Conservation (phyloP, 1,140 invertebrate species). For the Wasmannia auropunctata region DNA sequence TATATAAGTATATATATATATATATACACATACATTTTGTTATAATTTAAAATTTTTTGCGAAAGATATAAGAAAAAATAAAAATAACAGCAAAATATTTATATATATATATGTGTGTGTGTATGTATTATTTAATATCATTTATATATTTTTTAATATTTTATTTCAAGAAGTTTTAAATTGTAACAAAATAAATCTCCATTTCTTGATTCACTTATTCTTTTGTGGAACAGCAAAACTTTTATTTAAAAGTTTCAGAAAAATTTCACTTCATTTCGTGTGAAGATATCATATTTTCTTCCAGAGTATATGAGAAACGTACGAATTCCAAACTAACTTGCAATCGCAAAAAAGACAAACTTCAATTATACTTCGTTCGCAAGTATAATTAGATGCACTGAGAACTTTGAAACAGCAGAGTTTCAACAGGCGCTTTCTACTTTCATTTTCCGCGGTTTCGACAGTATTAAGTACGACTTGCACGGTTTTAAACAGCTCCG, state of each 20-base stretch:
- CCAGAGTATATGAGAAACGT: not conserved
- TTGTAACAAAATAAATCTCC: not conserved
- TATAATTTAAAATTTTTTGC: too few relatives aligned
- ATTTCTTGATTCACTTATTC: not conserved
- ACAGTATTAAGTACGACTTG: not conserved
- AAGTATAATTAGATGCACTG: not conserved
- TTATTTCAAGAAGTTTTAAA: not conserved
- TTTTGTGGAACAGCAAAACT: not conserved
- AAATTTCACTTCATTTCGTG: not conserved
- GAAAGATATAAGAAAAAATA: too few relatives aligned
- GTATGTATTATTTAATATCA: too few relatives aligned
- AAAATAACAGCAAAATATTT: too few relatives aligned
- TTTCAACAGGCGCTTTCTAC: constrained; percentile 38
- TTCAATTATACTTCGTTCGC: not conserved
- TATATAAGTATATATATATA: too few relatives aligned
- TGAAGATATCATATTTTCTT: not conserved
- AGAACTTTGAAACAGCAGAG: not conserved
- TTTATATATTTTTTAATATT: not conserved
- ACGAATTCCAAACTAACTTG: not conserved
- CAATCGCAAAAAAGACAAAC: not conserved
- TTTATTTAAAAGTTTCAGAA: not conserved
- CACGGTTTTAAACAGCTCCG: not conserved
- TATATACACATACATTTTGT: too few relatives aligned
- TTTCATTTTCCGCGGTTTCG: not conserved
- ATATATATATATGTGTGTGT: too few relatives aligned